phyloP scores from a whole-genome alignment of 92 coral and sea anemone genomes.

The Zoanthus sansibaricus region DNA sequence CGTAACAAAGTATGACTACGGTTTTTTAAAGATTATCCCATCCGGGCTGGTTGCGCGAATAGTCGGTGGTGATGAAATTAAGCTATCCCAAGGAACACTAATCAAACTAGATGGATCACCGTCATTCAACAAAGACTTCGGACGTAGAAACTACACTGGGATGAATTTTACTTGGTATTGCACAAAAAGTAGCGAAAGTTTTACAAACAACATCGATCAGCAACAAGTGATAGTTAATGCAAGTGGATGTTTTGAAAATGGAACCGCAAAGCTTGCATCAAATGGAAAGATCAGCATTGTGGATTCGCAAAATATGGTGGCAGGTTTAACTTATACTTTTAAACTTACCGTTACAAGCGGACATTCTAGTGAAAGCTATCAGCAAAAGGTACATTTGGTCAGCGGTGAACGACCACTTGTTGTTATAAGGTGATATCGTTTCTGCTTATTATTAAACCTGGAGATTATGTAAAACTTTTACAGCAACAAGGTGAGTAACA shows the following conservation, averaged over 20 bases:
- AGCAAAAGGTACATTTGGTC: not conserved
- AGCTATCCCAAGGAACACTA: not conserved
- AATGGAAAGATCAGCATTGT: not conserved
- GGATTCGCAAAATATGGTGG: not conserved
- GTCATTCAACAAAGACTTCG: conserved; percentile 1
- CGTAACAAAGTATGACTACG: not conserved
- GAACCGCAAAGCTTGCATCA: not conserved
- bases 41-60: conserved; percentile 8
- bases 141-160: conserved; percentile 9
- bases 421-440: not conserved
- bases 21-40: not conserved
- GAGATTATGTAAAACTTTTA: not conserved
- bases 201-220: not conserved
- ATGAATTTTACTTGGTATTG: conserved; percentile 32
- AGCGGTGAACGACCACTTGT: not conserved
- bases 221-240: not conserved
- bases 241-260: not conserved
- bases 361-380: not conserved
- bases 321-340: not conserved
- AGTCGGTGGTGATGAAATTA: conserved; percentile 16
- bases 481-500: not conserved
- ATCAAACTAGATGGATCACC: conserved; percentile 13
- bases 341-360: conserved; percentile 12
- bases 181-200: not conserved
- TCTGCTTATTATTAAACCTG: too few relatives aligned